phyloP scores from a whole-genome alignment of 92 coral and sea anemone genomes.

The Isaurus tuberculatus region DNA sequence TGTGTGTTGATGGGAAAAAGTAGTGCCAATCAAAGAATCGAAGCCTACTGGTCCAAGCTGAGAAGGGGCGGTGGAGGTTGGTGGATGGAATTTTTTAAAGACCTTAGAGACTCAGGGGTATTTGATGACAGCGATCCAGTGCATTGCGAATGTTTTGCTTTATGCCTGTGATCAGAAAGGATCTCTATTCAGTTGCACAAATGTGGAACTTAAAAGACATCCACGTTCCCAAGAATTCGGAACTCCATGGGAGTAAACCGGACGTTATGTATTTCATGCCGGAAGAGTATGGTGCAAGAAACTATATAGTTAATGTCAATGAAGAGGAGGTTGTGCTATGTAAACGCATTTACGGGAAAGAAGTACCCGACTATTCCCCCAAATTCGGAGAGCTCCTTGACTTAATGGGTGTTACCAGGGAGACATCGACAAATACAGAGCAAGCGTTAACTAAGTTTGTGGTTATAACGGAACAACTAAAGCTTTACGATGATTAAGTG shows the following conservation, averaged over 20 bases:
- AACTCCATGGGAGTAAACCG: not conserved
- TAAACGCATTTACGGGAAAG: constrained; percentile 3
- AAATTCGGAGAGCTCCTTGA: constrained; percentile 12
- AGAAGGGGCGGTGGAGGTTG: constrained; percentile 9
- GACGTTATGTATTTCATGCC: constrained; percentile 10
- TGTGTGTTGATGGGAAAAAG: not conserved
- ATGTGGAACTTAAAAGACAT: not conserved
- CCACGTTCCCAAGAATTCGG: constrained; percentile 3
- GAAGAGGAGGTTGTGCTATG: constrained; percentile 10
- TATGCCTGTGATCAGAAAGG: constrained; percentile 6
- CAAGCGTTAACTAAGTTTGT: not conserved
- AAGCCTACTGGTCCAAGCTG: not conserved
- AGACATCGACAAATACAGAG: not conserved
- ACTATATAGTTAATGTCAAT: constrained; percentile 10
- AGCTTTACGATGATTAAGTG: not conserved
- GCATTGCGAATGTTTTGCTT: not conserved
- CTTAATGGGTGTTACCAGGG: not conserved
- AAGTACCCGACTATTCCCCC: not conserved
- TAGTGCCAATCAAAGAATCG: no score
- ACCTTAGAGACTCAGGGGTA: not conserved
- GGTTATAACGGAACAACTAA: not conserved
- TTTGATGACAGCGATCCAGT: not conserved
- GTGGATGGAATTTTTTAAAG: not conserved
- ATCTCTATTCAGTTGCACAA: constrained; percentile 1
- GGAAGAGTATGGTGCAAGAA: not conserved